Base-by-base conservation (phyloP, 2,888 invertebrate genomes). In the Ligdia adustata region DNA sequence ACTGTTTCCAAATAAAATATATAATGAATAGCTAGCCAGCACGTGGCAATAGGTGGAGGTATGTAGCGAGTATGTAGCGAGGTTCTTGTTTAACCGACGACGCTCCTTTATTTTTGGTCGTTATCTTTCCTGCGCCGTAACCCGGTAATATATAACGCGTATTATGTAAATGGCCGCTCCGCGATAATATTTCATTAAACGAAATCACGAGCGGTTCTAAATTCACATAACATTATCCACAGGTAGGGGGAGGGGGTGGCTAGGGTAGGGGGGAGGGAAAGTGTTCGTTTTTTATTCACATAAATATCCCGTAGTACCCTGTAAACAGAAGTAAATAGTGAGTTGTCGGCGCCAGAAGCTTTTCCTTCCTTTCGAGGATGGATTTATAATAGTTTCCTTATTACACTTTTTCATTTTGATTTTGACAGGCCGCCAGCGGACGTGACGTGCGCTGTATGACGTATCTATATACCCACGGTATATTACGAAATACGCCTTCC, bases 161-260 rank as follows among this genome's bases (percentile, higher is more conserved):
- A 56, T 57, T 57, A 60, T 60, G 60, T 49, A 57, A 60, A 60
- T 57, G 49, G 34, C 39, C 48, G 35, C 46, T 57, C 56, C 52
- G 56, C 56, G 55, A 54, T 60, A 55, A 52, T 55, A 60, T 60
- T 60, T 57, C 52, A 54, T 52, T 60, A 56, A 60, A 57, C 57
- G 55, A 51, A 57, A 60, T 60, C 57, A 57, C 59, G 49, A 53
- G 55, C 41, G 47, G 43, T 44, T 51, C 51, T 52, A 49, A 53
- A 53, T 52, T 51, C 51, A 42, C 58, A 45, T 49, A 44, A 55
- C 55, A 51, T 44, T 49, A 49, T 42, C 32, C 48, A 29, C 48
- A 51, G 55, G 52, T 55, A 56, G 51, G 43, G 34, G 35, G 34
- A 45, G n/a, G n/a, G n/a, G n/a, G n/a, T n/a, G n/a, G n/a, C n/a